These are phyloP conservation scores for Takifugu flavidus DNA, from an alignment of 2,113 vertebrate genomes.

Conservation along the genomic window DNA sequence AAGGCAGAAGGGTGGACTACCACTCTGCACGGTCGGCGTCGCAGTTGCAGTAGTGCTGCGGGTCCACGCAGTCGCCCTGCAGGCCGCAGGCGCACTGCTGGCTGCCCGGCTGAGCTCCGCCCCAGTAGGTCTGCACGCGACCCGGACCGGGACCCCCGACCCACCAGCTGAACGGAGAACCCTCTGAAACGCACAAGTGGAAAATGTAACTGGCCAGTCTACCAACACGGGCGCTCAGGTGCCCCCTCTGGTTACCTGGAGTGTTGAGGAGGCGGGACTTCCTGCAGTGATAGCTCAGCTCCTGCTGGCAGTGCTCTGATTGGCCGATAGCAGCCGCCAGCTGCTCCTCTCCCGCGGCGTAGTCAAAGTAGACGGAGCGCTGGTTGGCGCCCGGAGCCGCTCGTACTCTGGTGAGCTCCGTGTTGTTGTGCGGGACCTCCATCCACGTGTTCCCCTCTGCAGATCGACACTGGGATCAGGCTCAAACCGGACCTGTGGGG, in stretches of 20 bases:
- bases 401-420: conserved; percentile 81
- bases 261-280: conserved; percentile 86
- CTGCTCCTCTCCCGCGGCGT: conserved; percentile 80
- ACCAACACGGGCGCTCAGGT: no score
- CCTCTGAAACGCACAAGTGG: conserved; percentile 47
- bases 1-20: conserved; percentile 58
- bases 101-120: conserved; percentile 62
- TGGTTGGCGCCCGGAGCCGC: conserved; percentile 70
- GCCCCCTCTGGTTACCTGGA: conserved; percentile 41
- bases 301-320: conserved; percentile 88
- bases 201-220: no score
- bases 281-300: conserved; percentile 89
- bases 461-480: not conserved
- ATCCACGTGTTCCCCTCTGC: conserved; percentile 82
- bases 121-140: conserved; percentile 67
- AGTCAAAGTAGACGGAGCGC: conserved; percentile 79
- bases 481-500: not conserved
- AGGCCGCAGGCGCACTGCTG: conserved; percentile 69
- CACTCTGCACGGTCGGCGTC: conserved; percentile 85
- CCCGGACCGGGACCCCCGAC: conserved; percentile 42
- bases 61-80: conserved; percentile 61
- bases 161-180: conserved; percentile 72
- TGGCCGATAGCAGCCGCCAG: conserved; percentile 80
- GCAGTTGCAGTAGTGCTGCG: conserved; percentile 81
- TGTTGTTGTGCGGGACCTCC: conserved; percentile 88